These are phyloP conservation scores for Hippopotamus amphibius DNA, from an alignment of 2,113 vertebrate genomes.

Conservation along the genomic window DNA sequence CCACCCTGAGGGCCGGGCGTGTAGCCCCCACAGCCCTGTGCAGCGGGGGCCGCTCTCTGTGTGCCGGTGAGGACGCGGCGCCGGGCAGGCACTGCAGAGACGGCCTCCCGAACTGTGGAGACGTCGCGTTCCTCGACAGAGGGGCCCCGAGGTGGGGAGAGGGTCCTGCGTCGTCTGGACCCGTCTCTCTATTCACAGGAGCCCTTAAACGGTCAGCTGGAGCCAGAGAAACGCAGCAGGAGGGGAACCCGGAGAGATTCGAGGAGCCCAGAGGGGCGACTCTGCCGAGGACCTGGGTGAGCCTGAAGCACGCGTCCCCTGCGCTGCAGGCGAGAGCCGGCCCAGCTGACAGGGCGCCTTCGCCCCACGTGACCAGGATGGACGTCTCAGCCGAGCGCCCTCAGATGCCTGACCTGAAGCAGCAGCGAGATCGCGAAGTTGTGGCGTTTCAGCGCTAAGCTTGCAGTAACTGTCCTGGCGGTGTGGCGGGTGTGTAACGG, in stretches of 20 bases:
- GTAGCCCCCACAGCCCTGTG: background rate
- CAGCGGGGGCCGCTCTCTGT: background rate
- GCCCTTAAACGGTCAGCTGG: background rate
- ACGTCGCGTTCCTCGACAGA: background rate
- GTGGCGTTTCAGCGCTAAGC: background rate
- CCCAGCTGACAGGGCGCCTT: background rate
- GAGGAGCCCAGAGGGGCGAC: background rate
- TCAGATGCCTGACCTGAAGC: background rate
- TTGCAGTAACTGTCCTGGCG: background rate
- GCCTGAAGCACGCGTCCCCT: background rate
- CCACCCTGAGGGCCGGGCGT: background rate
- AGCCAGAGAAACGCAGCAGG: background rate
- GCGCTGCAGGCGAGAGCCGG: background rate
- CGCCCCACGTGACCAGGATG: background rate
- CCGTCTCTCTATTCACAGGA: background rate
- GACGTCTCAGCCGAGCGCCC: accelerated
- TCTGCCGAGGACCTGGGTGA: background rate
- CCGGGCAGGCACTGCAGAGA: background rate
- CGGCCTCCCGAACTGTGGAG: background rate
- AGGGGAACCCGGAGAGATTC: background rate
- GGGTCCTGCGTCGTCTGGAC: background rate
- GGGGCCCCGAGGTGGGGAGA: background rate
- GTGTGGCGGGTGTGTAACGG: background rate
- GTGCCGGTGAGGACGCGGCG: background rate
- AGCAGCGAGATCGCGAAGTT: background rate